These are phyloP conservation scores for Plebejus argus DNA, from an alignment of 2,888 invertebrate species.

Conservation along the genomic window DNA sequence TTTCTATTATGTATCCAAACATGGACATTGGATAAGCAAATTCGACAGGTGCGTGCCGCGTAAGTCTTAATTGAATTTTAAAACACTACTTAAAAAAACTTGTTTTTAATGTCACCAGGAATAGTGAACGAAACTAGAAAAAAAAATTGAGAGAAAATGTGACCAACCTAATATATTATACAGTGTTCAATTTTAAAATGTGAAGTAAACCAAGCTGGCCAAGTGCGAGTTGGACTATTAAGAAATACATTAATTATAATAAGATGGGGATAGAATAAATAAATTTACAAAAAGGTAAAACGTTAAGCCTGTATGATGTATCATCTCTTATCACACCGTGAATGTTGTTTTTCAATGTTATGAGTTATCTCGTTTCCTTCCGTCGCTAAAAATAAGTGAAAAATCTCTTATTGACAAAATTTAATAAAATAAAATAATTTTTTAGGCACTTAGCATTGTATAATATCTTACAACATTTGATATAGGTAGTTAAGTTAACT, in stretches of 20 bases:
- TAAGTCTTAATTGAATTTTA: slow-evolving; percentile 2
- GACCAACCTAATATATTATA: neutral
- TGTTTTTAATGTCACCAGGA: neutral
- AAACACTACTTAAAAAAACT: neutral
- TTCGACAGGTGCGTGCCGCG: neutral
- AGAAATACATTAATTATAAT: too few relatives aligned
- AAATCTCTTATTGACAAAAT: neutral
- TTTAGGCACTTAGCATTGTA: too few relatives aligned
- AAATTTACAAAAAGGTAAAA: neutral
- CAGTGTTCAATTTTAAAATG: too few relatives aligned
- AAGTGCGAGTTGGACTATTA: too few relatives aligned
- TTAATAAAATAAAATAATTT: neutral
- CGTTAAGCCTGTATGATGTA: neutral
- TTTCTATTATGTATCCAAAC: neutral
- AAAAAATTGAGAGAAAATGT: neutral
- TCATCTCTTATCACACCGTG: neutral
- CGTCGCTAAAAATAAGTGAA: neutral
- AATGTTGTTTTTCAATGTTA: neutral
- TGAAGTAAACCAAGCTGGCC: too few relatives aligned
- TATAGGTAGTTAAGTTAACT: too few relatives aligned
- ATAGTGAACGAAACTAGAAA: neutral
- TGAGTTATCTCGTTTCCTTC: slow-evolving; percentile 13
- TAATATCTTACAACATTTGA: too few relatives aligned
- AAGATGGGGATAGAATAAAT: too few relatives aligned
- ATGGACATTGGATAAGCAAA: neutral